Percentiles rank a stretch among this genome's conserved stretches.
Conservation (phyloP, 2,888 invertebrate species). For the Phortica magna region DNA sequence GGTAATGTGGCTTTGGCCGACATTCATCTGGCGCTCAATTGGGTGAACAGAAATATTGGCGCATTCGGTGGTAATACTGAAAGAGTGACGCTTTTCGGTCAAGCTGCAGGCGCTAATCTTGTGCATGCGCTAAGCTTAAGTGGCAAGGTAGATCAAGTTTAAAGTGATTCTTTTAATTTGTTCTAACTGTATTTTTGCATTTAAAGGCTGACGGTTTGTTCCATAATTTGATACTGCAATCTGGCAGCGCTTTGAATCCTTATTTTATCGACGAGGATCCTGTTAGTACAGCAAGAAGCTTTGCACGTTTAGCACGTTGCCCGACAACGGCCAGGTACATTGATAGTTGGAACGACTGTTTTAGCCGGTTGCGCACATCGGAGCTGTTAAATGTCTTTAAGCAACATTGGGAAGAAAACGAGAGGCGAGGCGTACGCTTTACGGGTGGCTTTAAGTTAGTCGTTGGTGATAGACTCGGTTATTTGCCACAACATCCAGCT, state of each 20-base stretch:
- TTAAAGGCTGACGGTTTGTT: slow-evolving; percentile 75
- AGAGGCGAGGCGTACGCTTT: slow-evolving; percentile 59
- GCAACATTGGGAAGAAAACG: slow-evolving; percentile 65
- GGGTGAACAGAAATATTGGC: slow-evolving; percentile 79
- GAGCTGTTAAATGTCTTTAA: slow-evolving; percentile 65
- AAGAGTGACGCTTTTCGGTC: slow-evolving; percentile 79
- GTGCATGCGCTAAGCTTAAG: slow-evolving; percentile 78
- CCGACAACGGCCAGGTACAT: slow-evolving; percentile 46
- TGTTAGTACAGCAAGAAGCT: slow-evolving; percentile 70
- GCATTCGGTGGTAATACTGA: slow-evolving; percentile 79
- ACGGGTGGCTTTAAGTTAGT: slow-evolving; percentile 73
- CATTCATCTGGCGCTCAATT: slow-evolving; percentile 79
- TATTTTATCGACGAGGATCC: slow-evolving; percentile 79
- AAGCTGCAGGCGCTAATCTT: slow-evolving; percentile 80
- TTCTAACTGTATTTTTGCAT: neutral
- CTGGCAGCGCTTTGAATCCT: slow-evolving; percentile 79
- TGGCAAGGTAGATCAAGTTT: slow-evolving; percentile 67
- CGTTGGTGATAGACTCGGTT: slow-evolving; percentile 72
- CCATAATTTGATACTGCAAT: slow-evolving; percentile 79
- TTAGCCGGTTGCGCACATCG: slow-evolving; percentile 65
- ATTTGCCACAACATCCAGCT: slow-evolving; percentile 69
- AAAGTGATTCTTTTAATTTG: neutral
- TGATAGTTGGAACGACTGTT: slow-evolving; percentile 56
- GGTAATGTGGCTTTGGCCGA: slow-evolving; percentile 81
- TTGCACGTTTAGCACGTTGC: slow-evolving; percentile 76